Conservation (phyloP, 2,888 invertebrate species). For the Pantelozetes paolii region DNA sequence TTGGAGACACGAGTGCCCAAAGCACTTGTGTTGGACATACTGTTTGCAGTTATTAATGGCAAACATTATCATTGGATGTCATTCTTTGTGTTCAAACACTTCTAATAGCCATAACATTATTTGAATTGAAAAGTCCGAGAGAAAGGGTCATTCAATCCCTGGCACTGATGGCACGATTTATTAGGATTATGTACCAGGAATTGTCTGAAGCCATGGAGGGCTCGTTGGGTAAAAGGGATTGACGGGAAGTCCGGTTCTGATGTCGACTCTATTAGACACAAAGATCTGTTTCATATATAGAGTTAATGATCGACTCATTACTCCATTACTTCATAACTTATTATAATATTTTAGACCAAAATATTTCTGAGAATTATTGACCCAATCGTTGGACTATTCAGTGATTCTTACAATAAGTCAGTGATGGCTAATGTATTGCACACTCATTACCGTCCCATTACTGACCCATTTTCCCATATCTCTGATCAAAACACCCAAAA, state of each 20-base stretch:
- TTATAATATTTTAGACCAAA: constrained; percentile 8
- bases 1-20: background rate
- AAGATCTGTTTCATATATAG: constrained; percentile 7
- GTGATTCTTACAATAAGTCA: constrained; percentile 11
- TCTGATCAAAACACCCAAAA: background rate
- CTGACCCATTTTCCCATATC: background rate
- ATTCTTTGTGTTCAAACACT: background rate
- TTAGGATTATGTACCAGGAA: constrained; percentile 10
- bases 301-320: constrained; percentile 27
- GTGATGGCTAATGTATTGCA: background rate
- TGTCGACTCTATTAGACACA: background rate
- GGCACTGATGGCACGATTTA: constrained; percentile 12
- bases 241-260: constrained; percentile 20
- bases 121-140: background rate
- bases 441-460: constrained; percentile 22
- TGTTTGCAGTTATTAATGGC: background rate
- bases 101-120: background rate
- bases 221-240: constrained; percentile 24
- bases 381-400: background rate
- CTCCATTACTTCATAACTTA: background rate
- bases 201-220: background rate
- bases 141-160: constrained; percentile 11
- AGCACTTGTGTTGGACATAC: background rate
- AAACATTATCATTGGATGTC: background rate
- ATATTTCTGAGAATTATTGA: constrained; percentile 4